Conservation (phyloP, 1,140 invertebrate genomes). For the Nasonia giraulti region DNA sequence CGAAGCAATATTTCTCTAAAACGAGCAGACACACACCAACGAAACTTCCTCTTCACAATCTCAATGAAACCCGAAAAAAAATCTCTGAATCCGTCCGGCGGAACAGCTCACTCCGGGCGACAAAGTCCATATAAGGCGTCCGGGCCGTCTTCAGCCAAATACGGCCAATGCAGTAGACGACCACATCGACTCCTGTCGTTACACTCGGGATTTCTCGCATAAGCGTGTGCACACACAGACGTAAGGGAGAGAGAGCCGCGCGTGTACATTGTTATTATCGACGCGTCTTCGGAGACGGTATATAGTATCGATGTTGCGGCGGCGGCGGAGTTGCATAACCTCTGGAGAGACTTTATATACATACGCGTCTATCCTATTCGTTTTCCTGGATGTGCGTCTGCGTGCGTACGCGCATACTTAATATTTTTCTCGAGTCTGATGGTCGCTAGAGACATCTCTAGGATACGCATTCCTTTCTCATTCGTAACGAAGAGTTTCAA, state of each 20-base stretch:
- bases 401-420: not conserved
- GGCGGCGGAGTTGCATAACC: not conserved
- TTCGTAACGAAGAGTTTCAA: too few species aligned
- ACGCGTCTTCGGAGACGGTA: not conserved
- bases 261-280: slow-evolving; percentile 10
- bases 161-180: not conserved
- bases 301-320: not conserved
- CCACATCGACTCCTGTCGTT: not conserved
- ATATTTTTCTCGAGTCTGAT: not conserved
- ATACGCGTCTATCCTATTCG: not conserved
- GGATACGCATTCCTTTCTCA: not conserved
- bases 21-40: too few species aligned
- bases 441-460: not conserved
- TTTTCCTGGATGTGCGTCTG: not conserved
- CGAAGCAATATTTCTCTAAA: too few species aligned
- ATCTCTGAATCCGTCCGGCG: too few species aligned
- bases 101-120: not conserved
- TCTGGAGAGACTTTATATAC: too few species aligned
- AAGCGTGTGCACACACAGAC: not conserved
- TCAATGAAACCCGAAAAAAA: too few species aligned
- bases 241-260: not conserved
- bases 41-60: too few species aligned
- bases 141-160: not conserved
- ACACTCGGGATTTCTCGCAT: not conserved
- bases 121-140: not conserved